A percentile compares a stretch with the other conserved stretches of the same genome.
These are phyloP conservation scores for Staurois parvus DNA, from an alignment of 2,797 vertebrate species.

Conservation along the genomic window DNA sequence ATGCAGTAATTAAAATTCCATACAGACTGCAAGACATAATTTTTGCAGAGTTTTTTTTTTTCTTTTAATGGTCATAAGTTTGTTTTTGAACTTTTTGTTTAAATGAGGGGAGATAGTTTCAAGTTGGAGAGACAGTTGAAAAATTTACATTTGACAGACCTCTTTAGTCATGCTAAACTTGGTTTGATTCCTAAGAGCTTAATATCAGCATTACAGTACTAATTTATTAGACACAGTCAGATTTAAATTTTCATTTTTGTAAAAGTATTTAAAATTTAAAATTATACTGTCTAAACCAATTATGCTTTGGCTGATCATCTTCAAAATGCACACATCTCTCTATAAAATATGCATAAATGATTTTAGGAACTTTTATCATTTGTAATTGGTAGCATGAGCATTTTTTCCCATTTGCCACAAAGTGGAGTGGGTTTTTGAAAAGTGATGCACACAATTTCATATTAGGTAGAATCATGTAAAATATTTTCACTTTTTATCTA, in stretches of 20 bases:
- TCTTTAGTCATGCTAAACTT: conserved; percentile 69
- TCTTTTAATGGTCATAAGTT: too few species aligned
- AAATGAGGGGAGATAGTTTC: background rate
- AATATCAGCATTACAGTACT: conserved; percentile 71
- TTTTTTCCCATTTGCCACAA: background rate
- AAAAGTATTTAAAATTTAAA: conserved; percentile 81
- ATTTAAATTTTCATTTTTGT: conserved; percentile 71
- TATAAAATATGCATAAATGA: conserved; percentile 78
- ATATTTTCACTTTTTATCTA: too few species aligned
- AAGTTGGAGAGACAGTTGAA: background rate
- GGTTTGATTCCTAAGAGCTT: conserved; percentile 75
- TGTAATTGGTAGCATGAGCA: conserved; percentile 64
- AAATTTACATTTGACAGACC: conserved; percentile 50
- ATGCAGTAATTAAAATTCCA: too few species aligned
- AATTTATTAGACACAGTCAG: conserved; percentile 71
- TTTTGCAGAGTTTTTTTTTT: too few species aligned
- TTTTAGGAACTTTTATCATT: conserved; percentile 69
- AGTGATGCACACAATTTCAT: background rate
- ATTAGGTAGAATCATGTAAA: too few species aligned
- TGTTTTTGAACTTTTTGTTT: too few species aligned
- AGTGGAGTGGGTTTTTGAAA: background rate
- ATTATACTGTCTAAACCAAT: conserved; percentile 77
- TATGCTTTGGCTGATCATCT: conserved; percentile 78
- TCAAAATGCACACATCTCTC: conserved; percentile 72
- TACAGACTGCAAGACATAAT: too few species aligned